Evolutionary conservation across 2,888 invertebrate species (phyloP).

Genomic region (Nowickia ferox): DNA sequence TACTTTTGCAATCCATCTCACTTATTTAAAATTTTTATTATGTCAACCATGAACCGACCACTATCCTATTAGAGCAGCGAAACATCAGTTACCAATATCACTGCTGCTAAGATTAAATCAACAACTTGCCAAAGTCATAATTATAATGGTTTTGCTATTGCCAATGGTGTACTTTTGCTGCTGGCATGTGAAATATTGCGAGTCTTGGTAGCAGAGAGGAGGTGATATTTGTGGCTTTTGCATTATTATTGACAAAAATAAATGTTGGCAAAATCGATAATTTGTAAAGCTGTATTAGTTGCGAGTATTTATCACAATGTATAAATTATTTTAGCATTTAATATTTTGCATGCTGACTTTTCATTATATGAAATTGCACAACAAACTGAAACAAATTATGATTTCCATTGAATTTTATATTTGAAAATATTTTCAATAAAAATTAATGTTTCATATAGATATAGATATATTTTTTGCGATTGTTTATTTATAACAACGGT

Average conservation of each 20-base stretch:
- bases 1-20: background rate
- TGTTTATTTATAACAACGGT: too few species aligned
- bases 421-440: too few species aligned
- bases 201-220: background rate
- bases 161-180: background rate
- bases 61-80: conserved; percentile 29
- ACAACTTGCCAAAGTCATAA: background rate
- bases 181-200: background rate
- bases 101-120: conserved; percentile 2
- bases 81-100: background rate
- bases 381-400: too few species aligned
- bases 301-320: background rate
- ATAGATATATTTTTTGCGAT: too few species aligned
- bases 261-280: conserved; percentile 45
- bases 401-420: too few species aligned
- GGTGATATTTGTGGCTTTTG: conserved; percentile 6
- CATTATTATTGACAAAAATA: conserved; percentile 36
- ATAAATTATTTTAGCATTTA: background rate
- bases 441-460: too few species aligned
- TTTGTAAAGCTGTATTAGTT: conserved; percentile 45
- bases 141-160: background rate
- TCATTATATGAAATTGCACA: too few species aligned
- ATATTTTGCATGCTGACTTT: too few species aligned
- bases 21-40: background rate
- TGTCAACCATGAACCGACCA: conserved; percentile 41